Percentiles rank a stretch among this genome's conserved stretches.
These are phyloP conservation scores for Taenioides sp. DNA, from an alignment of 2,797 vertebrate genomes.

Conservation along the genomic window DNA sequence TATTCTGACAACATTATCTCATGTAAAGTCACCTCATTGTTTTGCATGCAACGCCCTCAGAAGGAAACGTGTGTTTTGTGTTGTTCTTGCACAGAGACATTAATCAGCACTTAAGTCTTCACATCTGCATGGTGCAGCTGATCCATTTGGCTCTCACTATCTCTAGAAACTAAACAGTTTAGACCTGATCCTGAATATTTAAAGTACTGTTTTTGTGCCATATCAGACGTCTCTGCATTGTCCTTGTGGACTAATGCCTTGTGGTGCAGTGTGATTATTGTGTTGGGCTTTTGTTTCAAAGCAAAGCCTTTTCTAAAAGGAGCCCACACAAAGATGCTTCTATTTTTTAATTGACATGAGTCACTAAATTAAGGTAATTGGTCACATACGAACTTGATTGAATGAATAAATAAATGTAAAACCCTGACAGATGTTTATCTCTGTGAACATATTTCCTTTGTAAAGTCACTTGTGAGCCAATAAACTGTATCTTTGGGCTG, in stretches of 20 bases:
- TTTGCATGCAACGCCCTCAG: constrained; percentile 76
- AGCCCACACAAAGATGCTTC: constrained; percentile 48
- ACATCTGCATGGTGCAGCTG: constrained; percentile 67
- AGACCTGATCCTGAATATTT: constrained; percentile 52
- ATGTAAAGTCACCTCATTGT: constrained; percentile 69
- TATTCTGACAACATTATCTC: constrained; percentile 62
- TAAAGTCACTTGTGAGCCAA: constrained; percentile 57
- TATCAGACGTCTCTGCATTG: constrained; percentile 68
- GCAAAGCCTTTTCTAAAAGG: constrained; percentile 62
- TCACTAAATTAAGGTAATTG: constrained; percentile 65
- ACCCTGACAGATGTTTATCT: constrained; percentile 47
- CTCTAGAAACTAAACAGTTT: constrained; percentile 40
- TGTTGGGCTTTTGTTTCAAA: constrained; percentile 56
- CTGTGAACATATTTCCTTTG: constrained; percentile 34
- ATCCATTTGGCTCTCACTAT: constrained; percentile 58
- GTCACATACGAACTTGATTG: constrained; percentile 35
- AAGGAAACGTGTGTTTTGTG: constrained; percentile 65
- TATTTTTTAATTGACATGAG: constrained; percentile 67
- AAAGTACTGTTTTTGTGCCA: constrained; percentile 71
- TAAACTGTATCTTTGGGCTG: constrained; percentile 57
- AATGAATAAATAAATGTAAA: constrained; percentile 34
- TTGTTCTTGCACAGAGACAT: constrained; percentile 66
- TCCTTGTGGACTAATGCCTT: constrained; percentile 53
- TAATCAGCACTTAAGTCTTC: constrained; percentile 69
- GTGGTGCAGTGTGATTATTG: constrained; percentile 51